A percentile compares a stretch with the other conserved stretches of the same genome.
phyloP scores from a whole-genome alignment of 2,797 vertebrate species.

The Dryobates pubescens region DNA sequence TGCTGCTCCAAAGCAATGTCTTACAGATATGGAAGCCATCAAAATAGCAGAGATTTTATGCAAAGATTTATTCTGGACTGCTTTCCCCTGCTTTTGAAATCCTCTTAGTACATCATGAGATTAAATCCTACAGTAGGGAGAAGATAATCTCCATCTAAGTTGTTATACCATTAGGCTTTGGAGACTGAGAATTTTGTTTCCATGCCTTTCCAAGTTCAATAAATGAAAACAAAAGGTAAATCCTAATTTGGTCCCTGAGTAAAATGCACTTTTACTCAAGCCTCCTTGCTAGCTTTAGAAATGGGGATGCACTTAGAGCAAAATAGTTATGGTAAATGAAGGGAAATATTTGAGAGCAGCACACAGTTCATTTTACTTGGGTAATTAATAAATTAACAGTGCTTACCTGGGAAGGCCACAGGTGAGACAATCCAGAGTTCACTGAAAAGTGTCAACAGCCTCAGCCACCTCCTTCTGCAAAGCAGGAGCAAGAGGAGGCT shows the following conservation, averaged over 20 bases:
- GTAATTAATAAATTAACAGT: neutral
- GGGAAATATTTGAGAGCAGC: neutral
- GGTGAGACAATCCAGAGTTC: neutral
- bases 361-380: neutral
- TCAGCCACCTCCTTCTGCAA: neutral
- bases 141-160: constrained; percentile 47
- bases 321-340: neutral
- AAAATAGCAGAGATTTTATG: constrained; percentile 33
- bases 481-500: neutral
- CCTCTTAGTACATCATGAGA: constrained; percentile 52
- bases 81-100: constrained; percentile 34
- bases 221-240: neutral
- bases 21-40: neutral
- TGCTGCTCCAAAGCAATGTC: neutral
- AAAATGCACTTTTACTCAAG: neutral
- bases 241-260: neutral
- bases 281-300: neutral
- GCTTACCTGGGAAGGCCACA: neutral
- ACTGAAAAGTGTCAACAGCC: neutral
- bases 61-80: neutral
- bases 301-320: neutral
- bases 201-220: neutral
- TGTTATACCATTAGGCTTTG: neutral
- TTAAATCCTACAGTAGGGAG: constrained; percentile 37
- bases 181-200: constrained; percentile 5